Base-by-base conservation (phyloP, 2,888 invertebrate species). In the Willowsia nigromaculata region DNA sequence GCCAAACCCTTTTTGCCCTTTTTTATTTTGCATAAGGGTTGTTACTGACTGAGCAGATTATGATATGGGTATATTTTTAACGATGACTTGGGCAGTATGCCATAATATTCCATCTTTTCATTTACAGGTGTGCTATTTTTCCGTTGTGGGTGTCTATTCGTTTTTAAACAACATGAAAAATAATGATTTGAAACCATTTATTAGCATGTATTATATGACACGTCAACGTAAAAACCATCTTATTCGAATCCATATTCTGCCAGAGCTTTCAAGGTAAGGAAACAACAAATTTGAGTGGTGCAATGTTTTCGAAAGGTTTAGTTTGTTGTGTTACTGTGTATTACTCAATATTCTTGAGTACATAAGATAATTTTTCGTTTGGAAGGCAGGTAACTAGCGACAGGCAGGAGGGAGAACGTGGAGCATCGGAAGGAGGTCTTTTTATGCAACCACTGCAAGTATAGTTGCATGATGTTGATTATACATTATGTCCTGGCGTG, bases 1-100 rank as follows among this genome's bases (percentile, higher is more conserved):
- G 53, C 50, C 83, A 83, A 83, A 33, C 83, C 68, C 68, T 53
- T 83, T 83, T 68, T 83, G 68, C 68, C 68, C 50, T 68, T 83
- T 83, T 83, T 53, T 33, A 50, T 68, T 40, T 40, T 33, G 37
- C 37, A 68, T 5, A 65, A 68, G 65, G 65, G 6, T 37, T 37
- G 37, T 74, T 47, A 43, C 43, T 47, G 6, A 27, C n/a, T n/a
- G n/a, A n/a, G n/a, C n/a, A n/a, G n/a, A n/a, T n/a, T 74, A 74
- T 47, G 47, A 50, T 27, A n/a, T n/a, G 50, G 50, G 25, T 9
- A 71, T 47, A 74, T 74, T 47, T 74, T 74, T 74, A n/a, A 74
- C 30, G 25, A 50, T 74, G 5, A 47, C 27, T 13, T 47, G 47
- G 47, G 47, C 74, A 47, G 47, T 50, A 27, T 71, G 22, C 68